Evolutionary conservation across 2,797 vertebrate species (phyloP).

Genomic region (Malurus leucopterus): DNA sequence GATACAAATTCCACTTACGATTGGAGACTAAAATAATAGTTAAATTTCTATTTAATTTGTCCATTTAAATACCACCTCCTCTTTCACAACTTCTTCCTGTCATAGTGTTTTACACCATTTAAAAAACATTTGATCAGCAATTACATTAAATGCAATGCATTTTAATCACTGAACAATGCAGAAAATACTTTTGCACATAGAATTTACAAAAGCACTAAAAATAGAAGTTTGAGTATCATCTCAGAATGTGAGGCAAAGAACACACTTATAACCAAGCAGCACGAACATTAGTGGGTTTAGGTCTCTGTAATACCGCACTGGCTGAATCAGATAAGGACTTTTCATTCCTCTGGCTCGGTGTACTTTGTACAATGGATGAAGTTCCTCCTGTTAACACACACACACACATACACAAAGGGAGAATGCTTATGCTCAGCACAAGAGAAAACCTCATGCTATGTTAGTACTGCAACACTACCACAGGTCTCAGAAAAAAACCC

Average conservation of each 20-base stretch:
- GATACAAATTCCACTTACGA: background rate
- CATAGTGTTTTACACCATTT: background rate
- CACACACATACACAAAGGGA: background rate
- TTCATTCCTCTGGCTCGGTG: slow-evolving; percentile 63
- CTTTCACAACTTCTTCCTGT: slow-evolving; percentile 25
- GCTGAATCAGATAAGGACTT: slow-evolving; percentile 55
- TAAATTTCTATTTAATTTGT: background rate
- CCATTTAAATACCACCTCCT: background rate
- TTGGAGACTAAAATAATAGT: slow-evolving; percentile 17
- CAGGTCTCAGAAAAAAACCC: background rate
- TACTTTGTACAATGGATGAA: slow-evolving; percentile 58
- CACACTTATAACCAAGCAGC: slow-evolving; percentile 77
- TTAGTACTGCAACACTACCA: background rate
- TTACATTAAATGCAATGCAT: slow-evolving; percentile 9
- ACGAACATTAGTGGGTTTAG: slow-evolving; percentile 65
- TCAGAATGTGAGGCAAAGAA: background rate
- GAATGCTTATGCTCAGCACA: background rate
- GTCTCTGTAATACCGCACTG: slow-evolving; percentile 58
- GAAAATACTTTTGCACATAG: slow-evolving; percentile 46
- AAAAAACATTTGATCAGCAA: slow-evolving; percentile 34
- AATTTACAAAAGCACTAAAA: slow-evolving; percentile 52
- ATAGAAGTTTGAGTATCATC: slow-evolving; percentile 8
- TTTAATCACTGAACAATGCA: slow-evolving; percentile 38
- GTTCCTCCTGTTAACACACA: slow-evolving; percentile 62
- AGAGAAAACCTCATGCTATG: background rate